These are phyloP conservation scores for Dendrolimus houi DNA, from an alignment of 2,888 invertebrate genomes.

Conservation along the genomic window DNA sequence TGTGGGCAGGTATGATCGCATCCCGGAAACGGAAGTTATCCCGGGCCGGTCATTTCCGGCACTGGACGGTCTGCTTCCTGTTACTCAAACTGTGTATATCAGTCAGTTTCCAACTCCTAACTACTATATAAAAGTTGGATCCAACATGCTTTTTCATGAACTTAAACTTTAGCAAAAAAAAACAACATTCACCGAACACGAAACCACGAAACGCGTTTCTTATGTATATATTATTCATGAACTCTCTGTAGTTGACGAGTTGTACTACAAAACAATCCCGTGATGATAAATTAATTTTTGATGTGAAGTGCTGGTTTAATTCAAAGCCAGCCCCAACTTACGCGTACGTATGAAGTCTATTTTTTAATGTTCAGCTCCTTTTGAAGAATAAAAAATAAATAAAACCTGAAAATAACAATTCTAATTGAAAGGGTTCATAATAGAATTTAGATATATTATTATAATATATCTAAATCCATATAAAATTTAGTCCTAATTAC, in stretches of 20 bases:
- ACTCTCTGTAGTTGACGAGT: background rate
- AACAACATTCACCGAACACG: background rate
- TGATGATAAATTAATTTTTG: background rate
- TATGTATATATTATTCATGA: background rate
- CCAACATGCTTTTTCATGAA: background rate
- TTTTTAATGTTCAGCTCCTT: too few relatives aligned
- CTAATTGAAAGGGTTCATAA: too few relatives aligned
- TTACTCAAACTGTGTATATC: slow-evolving; percentile 9
- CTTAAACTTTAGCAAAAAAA: background rate
- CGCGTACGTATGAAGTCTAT: too few relatives aligned
- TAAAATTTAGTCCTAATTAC: too few relatives aligned
- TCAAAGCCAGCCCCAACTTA: background rate
- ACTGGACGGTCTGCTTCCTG: slow-evolving; percentile 29
- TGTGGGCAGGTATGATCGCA: slow-evolving; percentile 17
- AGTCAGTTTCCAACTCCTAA: background rate
- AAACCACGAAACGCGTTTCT: background rate
- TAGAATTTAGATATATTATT: too few relatives aligned
- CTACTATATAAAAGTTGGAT: background rate
- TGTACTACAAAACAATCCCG: background rate
- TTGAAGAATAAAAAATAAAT: too few relatives aligned
- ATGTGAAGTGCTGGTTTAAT: background rate
- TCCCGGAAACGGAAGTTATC: slow-evolving; percentile 35
- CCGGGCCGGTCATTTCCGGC: slow-evolving; percentile 30
- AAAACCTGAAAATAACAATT: too few relatives aligned
- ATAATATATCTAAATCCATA: too few relatives aligned